Evolutionary conservation across 2,888 invertebrate species (phyloP), one percentile per base, ranked within the genome.

Genomic region (Polydesmus complanatus): DNA sequence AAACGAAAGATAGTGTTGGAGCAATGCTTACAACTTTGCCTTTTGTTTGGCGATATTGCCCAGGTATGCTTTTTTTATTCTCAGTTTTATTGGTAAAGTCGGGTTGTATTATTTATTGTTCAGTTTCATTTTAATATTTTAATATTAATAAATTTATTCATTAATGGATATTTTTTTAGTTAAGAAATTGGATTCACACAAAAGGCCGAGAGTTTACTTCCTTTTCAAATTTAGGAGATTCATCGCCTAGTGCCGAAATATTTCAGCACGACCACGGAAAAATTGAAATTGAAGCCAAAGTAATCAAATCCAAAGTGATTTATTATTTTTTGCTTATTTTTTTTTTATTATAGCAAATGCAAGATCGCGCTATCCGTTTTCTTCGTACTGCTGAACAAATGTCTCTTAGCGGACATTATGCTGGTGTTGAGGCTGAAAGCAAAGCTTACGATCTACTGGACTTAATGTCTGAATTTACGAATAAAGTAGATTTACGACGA

Each of bases 301-400:
- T 81, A 70, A 64, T 52, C 21, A 23, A 49, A 23, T 11, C 27
- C 37, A n/a, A 27, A 37, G 1, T 54, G 52, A 47, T 22, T 60
- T 26, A 22, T 56, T 8, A 37, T 37, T 37, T 8, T 37, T 37
- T 5, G 14, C 5, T 37, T 37, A 37, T 59, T 22, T 22, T 27
- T 52, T 54, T 25, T 27, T n/a, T 11, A 49, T 61, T 54, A 27
- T 23, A 61, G 61, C 61, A 61, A 61, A 27, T 86, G 62, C 84
- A 88, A 71, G 88, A 88, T 71, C 80, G 81, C 67, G 83, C 85
- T 5, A 74, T 88, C 57, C 85, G 83, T 72, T 83, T 88, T 67
- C 83, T 87, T 23, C 82, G 84, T 69, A 84, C 85, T 49, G 87
- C 86, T 19, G 88, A 88, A 72, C 83, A 84, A 69, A 77, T 88